Percentiles rank a stretch among this genome's conserved stretches.
Conservation (phyloP, 1,140 invertebrate genomes). For the Goniozus legneri region DNA sequence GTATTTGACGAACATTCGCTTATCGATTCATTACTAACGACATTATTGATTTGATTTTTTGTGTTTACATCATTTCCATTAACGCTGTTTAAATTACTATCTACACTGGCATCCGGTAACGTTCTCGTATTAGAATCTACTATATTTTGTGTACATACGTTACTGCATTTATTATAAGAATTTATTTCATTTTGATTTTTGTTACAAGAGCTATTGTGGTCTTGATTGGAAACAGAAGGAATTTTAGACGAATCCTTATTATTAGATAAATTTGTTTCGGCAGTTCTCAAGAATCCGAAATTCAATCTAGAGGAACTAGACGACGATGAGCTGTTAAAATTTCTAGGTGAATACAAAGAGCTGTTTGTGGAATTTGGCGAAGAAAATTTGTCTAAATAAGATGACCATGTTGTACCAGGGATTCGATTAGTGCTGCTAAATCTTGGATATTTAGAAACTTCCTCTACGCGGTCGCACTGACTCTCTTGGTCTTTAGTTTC, state of each 20-base stretch:
- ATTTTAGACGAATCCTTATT: too few species aligned
- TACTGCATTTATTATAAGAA: too few species aligned
- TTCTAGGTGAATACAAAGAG: conserved; percentile 25
- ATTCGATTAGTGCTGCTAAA: conserved; percentile 54
- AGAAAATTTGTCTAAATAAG: conserved; percentile 60
- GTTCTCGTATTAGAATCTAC: too few species aligned
- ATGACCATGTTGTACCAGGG: conserved; percentile 59
- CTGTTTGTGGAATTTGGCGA: conserved; percentile 20
- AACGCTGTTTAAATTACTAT: too few species aligned
- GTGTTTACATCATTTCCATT: too few species aligned
- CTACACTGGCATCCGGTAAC: too few species aligned
- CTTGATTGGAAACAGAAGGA: conserved; percentile 18
- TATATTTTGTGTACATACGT: too few species aligned
- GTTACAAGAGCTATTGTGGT: conserved; percentile 7
- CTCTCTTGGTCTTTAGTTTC: conserved; percentile 64
- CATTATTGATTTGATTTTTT: too few species aligned
- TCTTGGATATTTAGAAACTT: conserved; percentile 60
- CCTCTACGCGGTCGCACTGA: conserved; percentile 66
- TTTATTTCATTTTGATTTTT: conserved; percentile 3
- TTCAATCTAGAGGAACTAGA: conserved; percentile 24
- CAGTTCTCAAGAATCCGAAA: conserved; percentile 32
- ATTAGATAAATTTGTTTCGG: too few species aligned
- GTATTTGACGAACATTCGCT: too few species aligned
- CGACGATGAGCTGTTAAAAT: conserved; percentile 20
- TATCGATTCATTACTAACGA: too few species aligned